These are phyloP conservation scores for Eulimnadia texana DNA, from an alignment of 1,140 invertebrate genomes.

Conservation along the genomic window DNA sequence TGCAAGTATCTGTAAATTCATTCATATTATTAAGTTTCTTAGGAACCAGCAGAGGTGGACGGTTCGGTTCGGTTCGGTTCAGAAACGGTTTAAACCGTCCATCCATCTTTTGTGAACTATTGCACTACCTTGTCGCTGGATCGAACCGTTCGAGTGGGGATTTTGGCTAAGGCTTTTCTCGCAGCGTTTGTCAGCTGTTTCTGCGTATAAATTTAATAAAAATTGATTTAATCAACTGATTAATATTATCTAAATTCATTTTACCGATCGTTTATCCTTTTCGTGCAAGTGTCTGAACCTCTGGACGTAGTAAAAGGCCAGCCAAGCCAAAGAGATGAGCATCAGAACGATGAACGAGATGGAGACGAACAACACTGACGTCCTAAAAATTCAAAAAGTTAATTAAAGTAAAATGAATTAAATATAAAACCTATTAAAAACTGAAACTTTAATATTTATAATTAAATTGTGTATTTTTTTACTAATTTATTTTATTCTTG, in stretches of 20 bases:
- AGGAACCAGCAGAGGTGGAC: no score
- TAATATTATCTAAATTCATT: no score
- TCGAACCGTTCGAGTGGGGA: slow-evolving; percentile 73
- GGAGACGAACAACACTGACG: slow-evolving; percentile 79
- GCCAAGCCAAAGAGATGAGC: slow-evolving; percentile 84
- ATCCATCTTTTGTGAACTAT: no score
- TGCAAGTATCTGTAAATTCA: slow-evolving; percentile 44
- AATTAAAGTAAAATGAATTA: slow-evolving; percentile 16
- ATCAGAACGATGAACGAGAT: slow-evolving; percentile 88
- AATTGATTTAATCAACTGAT: no score
- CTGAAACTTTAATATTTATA: background rate
- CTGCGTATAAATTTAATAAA: slow-evolving; percentile 36
- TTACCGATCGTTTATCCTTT: slow-evolving; percentile 61
- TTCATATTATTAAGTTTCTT: background rate
- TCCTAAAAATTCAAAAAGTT: slow-evolving; percentile 41
- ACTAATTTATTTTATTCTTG: no score
- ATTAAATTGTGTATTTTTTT: no score
- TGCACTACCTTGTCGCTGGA: slow-evolving; percentile 55
- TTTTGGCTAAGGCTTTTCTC: slow-evolving; percentile 76
- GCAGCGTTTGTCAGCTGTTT: slow-evolving; percentile 71
- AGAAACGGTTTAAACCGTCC: no score
- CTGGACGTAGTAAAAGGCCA: slow-evolving; percentile 88
- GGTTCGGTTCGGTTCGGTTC: no score
- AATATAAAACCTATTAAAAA: background rate
- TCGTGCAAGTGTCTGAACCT: slow-evolving; percentile 81